Conservation (phyloP, 2,888 invertebrate species). For the Heteropelma amictum region DNA sequence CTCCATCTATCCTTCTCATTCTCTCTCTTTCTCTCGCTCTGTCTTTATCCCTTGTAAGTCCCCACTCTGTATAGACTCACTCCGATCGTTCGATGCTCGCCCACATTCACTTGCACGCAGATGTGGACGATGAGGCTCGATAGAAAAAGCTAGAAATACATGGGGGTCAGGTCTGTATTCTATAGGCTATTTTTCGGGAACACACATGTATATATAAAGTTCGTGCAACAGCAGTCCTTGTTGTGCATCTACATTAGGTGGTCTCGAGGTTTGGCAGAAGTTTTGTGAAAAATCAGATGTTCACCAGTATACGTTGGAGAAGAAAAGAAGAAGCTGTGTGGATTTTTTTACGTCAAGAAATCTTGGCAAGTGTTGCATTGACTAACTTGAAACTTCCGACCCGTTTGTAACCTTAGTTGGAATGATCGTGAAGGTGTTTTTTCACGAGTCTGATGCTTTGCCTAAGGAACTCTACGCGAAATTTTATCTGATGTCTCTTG, state of each 20-base stretch:
- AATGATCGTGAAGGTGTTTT: no score
- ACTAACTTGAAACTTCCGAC: no score
- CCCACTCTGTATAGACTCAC: slow-evolving; percentile 12
- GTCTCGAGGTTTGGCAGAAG: no score
- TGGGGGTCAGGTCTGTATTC: slow-evolving; percentile 46
- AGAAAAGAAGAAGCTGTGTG: no score
- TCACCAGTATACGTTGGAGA: no score
- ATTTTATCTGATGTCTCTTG: no score
- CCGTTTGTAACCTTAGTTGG: no score
- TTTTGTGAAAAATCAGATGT: no score
- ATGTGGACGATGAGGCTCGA: slow-evolving; percentile 52
- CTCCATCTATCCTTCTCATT: slow-evolving; percentile 13
- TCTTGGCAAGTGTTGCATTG: no score
- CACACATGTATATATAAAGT: not conserved
- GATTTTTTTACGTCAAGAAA: no score
- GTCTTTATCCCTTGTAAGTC: slow-evolving; percentile 13
- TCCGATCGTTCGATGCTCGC: slow-evolving; percentile 51
- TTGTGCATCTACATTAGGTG: not conserved
- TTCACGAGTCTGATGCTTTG: no score
- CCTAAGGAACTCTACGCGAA: no score
- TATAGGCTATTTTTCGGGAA: slow-evolving; percentile 2
- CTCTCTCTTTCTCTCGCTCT: not conserved
- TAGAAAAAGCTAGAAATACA: slow-evolving; percentile 20
- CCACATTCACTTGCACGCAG: slow-evolving; percentile 58
- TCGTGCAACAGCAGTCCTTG: not conserved